phyloP scores from a whole-genome alignment of 2,113 vertebrate genomes.

The Ranitomeya imitator region DNA sequence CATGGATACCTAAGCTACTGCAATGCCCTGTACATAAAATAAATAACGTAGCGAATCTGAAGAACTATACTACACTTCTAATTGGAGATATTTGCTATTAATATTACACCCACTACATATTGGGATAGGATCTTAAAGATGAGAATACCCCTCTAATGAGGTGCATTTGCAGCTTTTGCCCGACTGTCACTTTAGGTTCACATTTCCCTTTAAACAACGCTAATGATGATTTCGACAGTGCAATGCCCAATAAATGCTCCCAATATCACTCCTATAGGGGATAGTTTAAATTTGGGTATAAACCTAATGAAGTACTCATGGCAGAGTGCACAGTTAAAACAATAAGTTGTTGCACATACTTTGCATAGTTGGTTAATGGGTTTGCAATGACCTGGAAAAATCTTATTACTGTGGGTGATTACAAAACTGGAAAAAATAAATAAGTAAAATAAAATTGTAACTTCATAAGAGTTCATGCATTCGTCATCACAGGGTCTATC shows the following conservation, averaged over 20 bases:
- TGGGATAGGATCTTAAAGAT: too few relatives aligned
- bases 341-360: neutral
- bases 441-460: neutral
- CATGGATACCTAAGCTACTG: too few relatives aligned
- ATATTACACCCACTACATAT: too few relatives aligned
- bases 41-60: too few relatives aligned
- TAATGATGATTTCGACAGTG: too few relatives aligned
- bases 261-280: neutral
- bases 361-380: conserved; percentile 38
- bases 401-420: neutral
- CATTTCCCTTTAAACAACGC: neutral
- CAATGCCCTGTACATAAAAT: too few relatives aligned
- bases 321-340: neutral
- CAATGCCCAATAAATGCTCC: neutral
- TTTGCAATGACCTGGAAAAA: neutral
- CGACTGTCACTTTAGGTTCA: neutral
- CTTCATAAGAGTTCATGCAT: neutral
- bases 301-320: neutral
- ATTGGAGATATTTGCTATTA: too few relatives aligned
- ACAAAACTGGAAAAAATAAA: neutral
- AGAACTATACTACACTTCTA: too few relatives aligned
- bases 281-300: neutral
- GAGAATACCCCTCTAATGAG: too few relatives aligned
- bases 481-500: neutral
- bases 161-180: neutral